Percentiles rank a stretch among this genome's conserved stretches.
Conservation (phyloP, 2,888 invertebrate species). For the Stegana nigrithorax region DNA sequence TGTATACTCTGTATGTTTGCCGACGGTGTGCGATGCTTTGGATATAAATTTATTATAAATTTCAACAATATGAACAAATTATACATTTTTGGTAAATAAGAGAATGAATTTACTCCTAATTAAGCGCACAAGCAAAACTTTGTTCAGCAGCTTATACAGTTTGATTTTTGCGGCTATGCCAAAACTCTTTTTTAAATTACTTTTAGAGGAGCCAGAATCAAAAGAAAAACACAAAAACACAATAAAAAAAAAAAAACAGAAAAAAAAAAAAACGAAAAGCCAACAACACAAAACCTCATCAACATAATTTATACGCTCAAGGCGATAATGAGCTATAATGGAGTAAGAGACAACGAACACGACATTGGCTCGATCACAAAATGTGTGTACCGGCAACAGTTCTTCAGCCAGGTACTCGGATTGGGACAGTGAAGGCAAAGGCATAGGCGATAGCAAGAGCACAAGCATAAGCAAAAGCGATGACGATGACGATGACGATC, state of each 20-base stretch:
- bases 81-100: slow-evolving; percentile 1
- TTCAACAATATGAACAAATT: slow-evolving; percentile 19
- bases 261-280: slow-evolving; percentile 25
- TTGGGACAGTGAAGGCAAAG: slow-evolving; percentile 2
- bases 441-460: slow-evolving; percentile 14
- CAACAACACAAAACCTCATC: slow-evolving; percentile 53
- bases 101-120: slow-evolving; percentile 39
- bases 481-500: slow-evolving; percentile 9
- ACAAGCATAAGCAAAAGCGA: slow-evolving; percentile 3
- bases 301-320: slow-evolving; percentile 68
- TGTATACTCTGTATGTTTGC: background rate
- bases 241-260: background rate
- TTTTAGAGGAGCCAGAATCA: background rate
- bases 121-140: slow-evolving; percentile 6
- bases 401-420: background rate
- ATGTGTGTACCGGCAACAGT: too few relatives aligned
- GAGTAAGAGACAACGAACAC: slow-evolving; percentile 41
- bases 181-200: slow-evolving; percentile 13
- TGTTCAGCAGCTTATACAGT: too few relatives aligned
- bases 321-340: slow-evolving; percentile 69
- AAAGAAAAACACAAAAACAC: slow-evolving; percentile 33
- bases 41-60: slow-evolving; percentile 8
- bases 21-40: too few relatives aligned
- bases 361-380: slow-evolving; percentile 7
- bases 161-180: too few relatives aligned